phyloP scores from a whole-genome alignment of 2,888 invertebrate genomes.

The Sinohyriopsis cumingii region DNA sequence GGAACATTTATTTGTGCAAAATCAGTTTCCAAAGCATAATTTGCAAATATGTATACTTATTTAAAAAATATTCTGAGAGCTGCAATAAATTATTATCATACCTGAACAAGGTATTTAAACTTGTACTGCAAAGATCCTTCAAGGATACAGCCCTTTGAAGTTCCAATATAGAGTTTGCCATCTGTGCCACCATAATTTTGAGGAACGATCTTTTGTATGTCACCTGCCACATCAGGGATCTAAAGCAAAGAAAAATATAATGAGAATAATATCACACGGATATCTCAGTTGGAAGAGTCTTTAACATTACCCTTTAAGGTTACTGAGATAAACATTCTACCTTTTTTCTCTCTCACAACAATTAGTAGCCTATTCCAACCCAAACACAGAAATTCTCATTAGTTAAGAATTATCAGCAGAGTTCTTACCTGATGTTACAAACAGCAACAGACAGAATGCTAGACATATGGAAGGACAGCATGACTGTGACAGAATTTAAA shows the following conservation, averaged over 20 bases:
- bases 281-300: neutral
- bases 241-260: constrained; percentile 66
- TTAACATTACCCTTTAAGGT: too few relatives aligned
- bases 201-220: constrained; percentile 90
- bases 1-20: too few relatives aligned
- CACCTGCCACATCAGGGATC: constrained; percentile 91
- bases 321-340: too few relatives aligned
- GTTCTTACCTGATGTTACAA: too few relatives aligned
- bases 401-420: too few relatives aligned
- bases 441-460: too few relatives aligned
- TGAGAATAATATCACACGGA: neutral
- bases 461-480: neutral
- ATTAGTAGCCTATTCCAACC: too few relatives aligned
- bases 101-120: constrained; percentile 82
- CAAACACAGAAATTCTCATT: too few relatives aligned
- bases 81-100: constrained; percentile 13
- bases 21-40: too few relatives aligned
- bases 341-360: too few relatives aligned
- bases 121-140: constrained; percentile 91
- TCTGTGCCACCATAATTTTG: constrained; percentile 85
- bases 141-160: constrained; percentile 89
- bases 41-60: too few relatives aligned
- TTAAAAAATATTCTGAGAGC: too few relatives aligned
- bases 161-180: constrained; percentile 92
- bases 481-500: neutral